Evolutionary conservation across 2,113 vertebrate genomes (phyloP).

Genomic region (Proteles cristata): DNA sequence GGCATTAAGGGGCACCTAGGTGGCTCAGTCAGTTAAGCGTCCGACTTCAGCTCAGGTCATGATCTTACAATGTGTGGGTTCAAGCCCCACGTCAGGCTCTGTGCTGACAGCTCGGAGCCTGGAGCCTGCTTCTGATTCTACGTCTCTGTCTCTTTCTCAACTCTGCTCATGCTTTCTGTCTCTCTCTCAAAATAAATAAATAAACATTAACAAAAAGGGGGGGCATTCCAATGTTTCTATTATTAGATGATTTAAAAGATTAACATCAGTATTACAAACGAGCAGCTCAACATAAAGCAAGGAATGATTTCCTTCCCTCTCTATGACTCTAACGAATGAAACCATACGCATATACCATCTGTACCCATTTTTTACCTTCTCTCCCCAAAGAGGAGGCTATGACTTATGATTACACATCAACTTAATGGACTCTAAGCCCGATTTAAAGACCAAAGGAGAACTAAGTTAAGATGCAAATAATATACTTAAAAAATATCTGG

Average conservation of each 20-base stretch:
- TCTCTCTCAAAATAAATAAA: too few species aligned
- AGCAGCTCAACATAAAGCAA: background rate
- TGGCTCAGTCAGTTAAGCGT: too few species aligned
- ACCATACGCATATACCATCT: accelerated
- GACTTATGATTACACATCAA: background rate
- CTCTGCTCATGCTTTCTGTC: too few species aligned
- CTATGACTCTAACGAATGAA: accelerated
- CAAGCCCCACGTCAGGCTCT: too few species aligned
- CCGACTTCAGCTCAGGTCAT: too few species aligned
- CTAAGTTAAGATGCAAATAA: background rate
- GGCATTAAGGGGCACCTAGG: too few species aligned
- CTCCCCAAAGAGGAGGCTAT: background rate
- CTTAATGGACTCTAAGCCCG: background rate
- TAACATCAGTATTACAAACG: accelerated
- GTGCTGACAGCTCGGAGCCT: too few species aligned
- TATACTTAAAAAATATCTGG: background rate
- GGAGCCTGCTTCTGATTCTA: too few species aligned
- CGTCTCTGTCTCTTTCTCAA: too few species aligned
- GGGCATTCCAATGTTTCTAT: background rate
- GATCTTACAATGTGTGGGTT: too few species aligned
- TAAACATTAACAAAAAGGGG: background rate
- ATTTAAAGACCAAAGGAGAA: background rate
- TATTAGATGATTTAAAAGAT: background rate
- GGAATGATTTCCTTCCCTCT: accelerated
- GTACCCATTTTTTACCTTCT: too few species aligned